Evolutionary conservation across 2,888 invertebrate species (phyloP), one percentile per base, ranked within the genome.

Genomic region (Ophonus ardosiacus): DNA sequence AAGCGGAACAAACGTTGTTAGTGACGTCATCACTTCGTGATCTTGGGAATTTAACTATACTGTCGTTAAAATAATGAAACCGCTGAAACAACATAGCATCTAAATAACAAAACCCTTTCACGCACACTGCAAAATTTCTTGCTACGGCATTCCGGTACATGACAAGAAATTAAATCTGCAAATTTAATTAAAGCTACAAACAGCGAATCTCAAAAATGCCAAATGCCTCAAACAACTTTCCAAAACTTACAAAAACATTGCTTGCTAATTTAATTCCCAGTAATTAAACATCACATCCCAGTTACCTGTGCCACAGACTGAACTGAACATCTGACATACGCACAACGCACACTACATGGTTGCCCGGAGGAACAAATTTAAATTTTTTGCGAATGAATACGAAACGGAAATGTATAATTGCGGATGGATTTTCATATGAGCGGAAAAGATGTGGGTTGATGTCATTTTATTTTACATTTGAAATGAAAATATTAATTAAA

Each of bases 211-310:
- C 63, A 10, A 63, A 63, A 68, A 68, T 51, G 0, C 38, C 68
- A 15, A 68, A 68, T 15, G n/a, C n/a, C 38, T 7, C 24, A 68
- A 68, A 74, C 71, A 74, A 74, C 43, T 40, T 74, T 38, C 65
- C 71, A 74, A 43, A 74, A 74, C 71, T 43, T 74, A 51, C 71
- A 74, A 74, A 74, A 68, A 43, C 43, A 13, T 43, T 74, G 40
- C 15, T 17, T 13, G 43, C 18, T 43, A 74, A 74, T 43, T 74
- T 74, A 40, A 74, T 74, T 74, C 13, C 10, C 17, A 4, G 17
- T 74, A 74, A 74, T 74, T 74, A 74, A 74, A 43, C 71, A 74
- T 43, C 71, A 43, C 71, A 74, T 74, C 63, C 63, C 13, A 43
- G 71, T 74, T 74, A 40, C 71, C 71, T 74, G 71, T 51, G 43